Evolutionary conservation across 2,113 vertebrate genomes (phyloP).

Genomic region (Pelmatolapia mariae): DNA sequence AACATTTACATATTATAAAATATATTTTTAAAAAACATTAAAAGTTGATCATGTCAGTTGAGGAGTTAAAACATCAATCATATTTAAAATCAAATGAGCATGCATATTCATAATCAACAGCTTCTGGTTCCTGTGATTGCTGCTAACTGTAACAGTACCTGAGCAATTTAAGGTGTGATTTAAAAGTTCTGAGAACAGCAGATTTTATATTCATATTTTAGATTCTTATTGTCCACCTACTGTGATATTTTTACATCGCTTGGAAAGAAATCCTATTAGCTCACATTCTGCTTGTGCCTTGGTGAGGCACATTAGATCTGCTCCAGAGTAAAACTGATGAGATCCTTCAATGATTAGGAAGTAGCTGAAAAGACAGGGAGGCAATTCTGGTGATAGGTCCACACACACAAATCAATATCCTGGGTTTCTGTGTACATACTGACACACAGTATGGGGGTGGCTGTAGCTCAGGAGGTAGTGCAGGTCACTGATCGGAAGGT

Average conservation of each 20-base stretch:
- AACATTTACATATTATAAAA: neutral
- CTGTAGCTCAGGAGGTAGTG: neutral
- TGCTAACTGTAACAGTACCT: neutral
- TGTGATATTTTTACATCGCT: neutral
- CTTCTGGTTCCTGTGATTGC: neutral
- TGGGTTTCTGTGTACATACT: neutral
- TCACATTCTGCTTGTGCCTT: neutral
- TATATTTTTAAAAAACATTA: neutral
- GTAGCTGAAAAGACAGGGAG: neutral
- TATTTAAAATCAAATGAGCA: neutral
- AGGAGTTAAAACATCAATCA: neutral
- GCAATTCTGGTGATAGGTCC: neutral
- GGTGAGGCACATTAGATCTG: neutral
- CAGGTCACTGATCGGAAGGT: neutral
- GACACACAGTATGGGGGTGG: neutral
- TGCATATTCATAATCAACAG: neutral
- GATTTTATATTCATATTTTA: neutral
- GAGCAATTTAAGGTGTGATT: neutral
- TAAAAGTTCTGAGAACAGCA: neutral
- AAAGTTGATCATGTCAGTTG: neutral
- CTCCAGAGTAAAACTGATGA: neutral
- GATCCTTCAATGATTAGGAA: neutral
- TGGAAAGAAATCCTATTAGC: fast-evolving
- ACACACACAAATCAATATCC: neutral
- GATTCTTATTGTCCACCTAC: neutral